Evolutionary conservation across 2,888 invertebrate species (phyloP).

Genomic region (Hipparchia sbordonii): DNA sequence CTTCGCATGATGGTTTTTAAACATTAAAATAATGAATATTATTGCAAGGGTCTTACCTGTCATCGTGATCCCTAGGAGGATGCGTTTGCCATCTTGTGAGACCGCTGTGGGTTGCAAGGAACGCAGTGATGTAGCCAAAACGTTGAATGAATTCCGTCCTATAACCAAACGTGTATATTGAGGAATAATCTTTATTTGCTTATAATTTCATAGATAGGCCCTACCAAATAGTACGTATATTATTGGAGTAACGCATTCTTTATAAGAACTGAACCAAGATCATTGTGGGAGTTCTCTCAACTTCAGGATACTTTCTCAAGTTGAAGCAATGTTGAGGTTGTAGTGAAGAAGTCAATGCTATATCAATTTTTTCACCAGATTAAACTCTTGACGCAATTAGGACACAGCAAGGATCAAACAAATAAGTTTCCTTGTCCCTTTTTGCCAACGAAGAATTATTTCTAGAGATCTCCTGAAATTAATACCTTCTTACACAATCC

Average conservation of each 20-base stretch:
- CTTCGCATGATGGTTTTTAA: background rate
- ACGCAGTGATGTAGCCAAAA: conserved; percentile 92
- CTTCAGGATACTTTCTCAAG: too few relatives aligned
- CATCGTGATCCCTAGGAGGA: conserved; percentile 70
- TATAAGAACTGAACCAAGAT: background rate
- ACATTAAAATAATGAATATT: background rate
- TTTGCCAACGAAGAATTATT: background rate
- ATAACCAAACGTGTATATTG: conserved; percentile 52
- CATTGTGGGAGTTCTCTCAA: too few relatives aligned
- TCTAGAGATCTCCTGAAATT: background rate
- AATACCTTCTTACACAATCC: conserved; percentile 9
- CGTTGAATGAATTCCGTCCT: conserved; percentile 92
- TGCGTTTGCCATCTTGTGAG: conserved; percentile 93
- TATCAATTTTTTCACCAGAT: too few relatives aligned
- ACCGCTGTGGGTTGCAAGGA: conserved; percentile 95
- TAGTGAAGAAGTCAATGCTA: background rate
- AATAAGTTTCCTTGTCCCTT: background rate
- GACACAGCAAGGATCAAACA: background rate
- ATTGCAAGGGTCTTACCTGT: conserved; percentile 55
- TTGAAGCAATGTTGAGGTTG: too few relatives aligned
- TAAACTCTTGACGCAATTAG: too few relatives aligned
- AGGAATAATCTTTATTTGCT: background rate
- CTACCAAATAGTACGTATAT: background rate
- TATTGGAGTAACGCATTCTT: background rate
- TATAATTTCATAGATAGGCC: background rate